These are phyloP conservation scores for Helicoverpa assulta DNA, from an alignment of 2,888 invertebrate genomes.

Conservation along the genomic window DNA sequence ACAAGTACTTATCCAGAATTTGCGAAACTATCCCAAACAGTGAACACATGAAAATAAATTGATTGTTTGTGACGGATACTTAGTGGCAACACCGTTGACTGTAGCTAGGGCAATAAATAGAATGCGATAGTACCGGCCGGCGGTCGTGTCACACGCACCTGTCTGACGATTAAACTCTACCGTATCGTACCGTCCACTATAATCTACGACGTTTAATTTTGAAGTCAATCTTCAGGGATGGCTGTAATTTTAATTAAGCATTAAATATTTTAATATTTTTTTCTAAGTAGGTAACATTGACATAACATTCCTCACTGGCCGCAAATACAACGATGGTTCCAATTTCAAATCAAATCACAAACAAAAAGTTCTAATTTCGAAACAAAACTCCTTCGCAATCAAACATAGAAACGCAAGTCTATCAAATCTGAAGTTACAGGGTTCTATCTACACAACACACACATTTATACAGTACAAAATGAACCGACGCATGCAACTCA, in stretches of 20 bases:
- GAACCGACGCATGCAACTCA: slow-evolving; percentile 49
- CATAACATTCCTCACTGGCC: neutral
- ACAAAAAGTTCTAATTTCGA: neutral
- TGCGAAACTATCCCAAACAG: neutral
- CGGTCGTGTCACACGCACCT: slow-evolving; percentile 80
- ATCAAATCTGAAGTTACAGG: neutral
- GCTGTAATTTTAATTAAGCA: slow-evolving; percentile 2
- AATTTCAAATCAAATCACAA: neutral
- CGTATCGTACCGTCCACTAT: slow-evolving; percentile 68
- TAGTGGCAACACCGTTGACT: slow-evolving; percentile 50
- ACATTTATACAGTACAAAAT: slow-evolving; percentile 31
- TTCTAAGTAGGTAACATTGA: neutral
- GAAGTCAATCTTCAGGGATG: slow-evolving; percentile 69
- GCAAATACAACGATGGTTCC: neutral
- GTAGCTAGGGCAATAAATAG: slow-evolving; percentile 79
- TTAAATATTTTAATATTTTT: neutral
- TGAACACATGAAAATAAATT: slow-evolving; percentile 22
- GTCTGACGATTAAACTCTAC: slow-evolving; percentile 82
- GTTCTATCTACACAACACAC: slow-evolving; percentile 4
- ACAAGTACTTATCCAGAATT: too few relatives aligned
- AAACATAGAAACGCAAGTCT: neutral
- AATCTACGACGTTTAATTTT: slow-evolving; percentile 75
- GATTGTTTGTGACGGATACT: slow-evolving; percentile 41
- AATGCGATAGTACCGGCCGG: slow-evolving; percentile 65
- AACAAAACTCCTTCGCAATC: neutral